Percentiles rank a stretch among this genome's conserved stretches.
phyloP scores from a whole-genome alignment of 2,113 vertebrate genomes.

The Hippocampus comes region DNA sequence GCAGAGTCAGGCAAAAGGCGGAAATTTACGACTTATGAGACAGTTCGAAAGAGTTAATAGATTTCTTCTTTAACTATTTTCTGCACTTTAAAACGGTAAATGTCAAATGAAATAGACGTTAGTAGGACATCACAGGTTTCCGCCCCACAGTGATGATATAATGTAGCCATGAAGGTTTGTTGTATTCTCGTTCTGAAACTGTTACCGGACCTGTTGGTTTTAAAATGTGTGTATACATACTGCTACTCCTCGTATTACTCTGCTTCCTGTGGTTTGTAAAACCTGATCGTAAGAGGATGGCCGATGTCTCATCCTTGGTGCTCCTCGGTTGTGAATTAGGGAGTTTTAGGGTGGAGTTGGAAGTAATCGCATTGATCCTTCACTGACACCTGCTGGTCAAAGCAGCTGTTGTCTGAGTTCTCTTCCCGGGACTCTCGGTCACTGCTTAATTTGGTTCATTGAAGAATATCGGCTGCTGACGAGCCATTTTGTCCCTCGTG shows the following conservation, averaged over 20 bases:
- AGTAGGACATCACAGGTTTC: no score
- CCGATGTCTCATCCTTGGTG: not conserved
- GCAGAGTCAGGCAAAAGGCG: not conserved
- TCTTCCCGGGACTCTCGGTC: no score
- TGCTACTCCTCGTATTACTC: not conserved
- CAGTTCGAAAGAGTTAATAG: not conserved
- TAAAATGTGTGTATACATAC: not conserved
- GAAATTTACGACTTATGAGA: not conserved
- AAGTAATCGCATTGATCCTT: constrained; percentile 11
- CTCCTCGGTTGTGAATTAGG: constrained; percentile 4
- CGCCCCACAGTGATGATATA: not conserved
- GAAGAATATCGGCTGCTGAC: not conserved
- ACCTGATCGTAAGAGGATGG: not conserved
- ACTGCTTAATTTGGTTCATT: not conserved
- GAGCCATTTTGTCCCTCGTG: not conserved
- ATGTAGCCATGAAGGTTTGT: not conserved
- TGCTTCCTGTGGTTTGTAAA: not conserved
- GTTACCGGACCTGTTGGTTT: not conserved
- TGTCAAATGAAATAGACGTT: not conserved
- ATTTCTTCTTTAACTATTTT: not conserved
- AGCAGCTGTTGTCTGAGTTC: not conserved
- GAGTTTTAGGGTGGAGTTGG: constrained; percentile 45
- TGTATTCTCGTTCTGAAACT: not conserved
- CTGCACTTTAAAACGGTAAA: not conserved
- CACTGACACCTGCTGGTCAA: constrained; percentile 59